These are phyloP conservation scores for Limnodromus scolopaceus DNA, from an alignment of 2,797 vertebrate species.

Conservation along the genomic window DNA sequence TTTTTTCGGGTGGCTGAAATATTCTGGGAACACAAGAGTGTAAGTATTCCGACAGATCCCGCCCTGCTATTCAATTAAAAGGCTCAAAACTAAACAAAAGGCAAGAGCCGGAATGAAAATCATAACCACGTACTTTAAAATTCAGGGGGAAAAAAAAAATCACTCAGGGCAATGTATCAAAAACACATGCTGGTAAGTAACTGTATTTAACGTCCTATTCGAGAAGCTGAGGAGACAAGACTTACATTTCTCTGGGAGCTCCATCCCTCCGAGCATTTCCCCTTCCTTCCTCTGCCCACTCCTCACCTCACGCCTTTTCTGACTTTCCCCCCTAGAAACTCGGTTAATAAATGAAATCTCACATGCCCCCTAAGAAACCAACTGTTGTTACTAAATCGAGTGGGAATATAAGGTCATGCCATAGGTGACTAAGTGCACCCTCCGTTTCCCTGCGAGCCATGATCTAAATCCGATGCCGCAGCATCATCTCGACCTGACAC, in stretches of 20 bases:
- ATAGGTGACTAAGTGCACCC: slow-evolving; percentile 79
- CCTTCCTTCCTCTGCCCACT: not conserved
- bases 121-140: not conserved
- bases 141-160: not conserved
- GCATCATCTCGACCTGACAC: slow-evolving; percentile 79
- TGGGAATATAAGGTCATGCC: slow-evolving; percentile 77
- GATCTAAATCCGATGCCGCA: slow-evolving; percentile 79
- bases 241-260: slow-evolving; percentile 71
- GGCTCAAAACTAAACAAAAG: not conserved
- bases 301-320: slow-evolving; percentile 17
- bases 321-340: slow-evolving; percentile 54
- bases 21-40: not conserved
- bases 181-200: not conserved
- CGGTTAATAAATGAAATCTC: slow-evolving; percentile 66
- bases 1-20: not conserved
- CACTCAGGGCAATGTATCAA: accelerated
- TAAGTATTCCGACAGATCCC: not conserved
- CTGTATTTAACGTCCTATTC: not conserved
- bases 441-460: slow-evolving; percentile 77
- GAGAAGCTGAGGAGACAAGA: slow-evolving; percentile 32
- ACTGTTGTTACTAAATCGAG: slow-evolving; percentile 80
- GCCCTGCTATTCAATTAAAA: not conserved
- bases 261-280: not conserved
- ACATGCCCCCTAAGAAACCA: slow-evolving; percentile 67
- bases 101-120: not conserved